A percentile compares a stretch with the other conserved stretches of the same genome.
Conservation (phyloP, 2,797 vertebrate genomes). For the Sebastes oblongus region DNA sequence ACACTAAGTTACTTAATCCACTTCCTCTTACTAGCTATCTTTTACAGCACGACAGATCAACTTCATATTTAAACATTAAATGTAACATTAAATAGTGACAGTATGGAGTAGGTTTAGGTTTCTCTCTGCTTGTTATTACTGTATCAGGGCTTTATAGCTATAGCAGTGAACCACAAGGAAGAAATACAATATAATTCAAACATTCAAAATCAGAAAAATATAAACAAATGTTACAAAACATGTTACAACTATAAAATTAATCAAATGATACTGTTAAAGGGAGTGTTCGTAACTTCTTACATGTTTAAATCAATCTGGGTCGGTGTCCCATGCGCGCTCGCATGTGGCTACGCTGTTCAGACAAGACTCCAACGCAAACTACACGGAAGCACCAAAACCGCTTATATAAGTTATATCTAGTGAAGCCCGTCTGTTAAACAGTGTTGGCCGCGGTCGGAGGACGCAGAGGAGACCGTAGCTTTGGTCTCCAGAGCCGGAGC, state of each 20-base stretch:
- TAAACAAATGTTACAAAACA: neutral
- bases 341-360: too few species aligned
- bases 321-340: too few species aligned
- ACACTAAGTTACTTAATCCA: neutral
- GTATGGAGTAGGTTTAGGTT: neutral
- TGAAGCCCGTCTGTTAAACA: too few species aligned
- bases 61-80: neutral
- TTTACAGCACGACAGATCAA: too few species aligned
- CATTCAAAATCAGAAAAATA: neutral
- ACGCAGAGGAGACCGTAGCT: too few species aligned
- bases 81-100: neutral
- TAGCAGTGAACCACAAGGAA: neutral
- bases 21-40: neutral
- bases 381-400: too few species aligned
- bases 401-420: too few species aligned
- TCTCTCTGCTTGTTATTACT: neutral
- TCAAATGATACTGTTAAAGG: neutral
- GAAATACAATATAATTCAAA: neutral
- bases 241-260: neutral
- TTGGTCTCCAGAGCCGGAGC: too few species aligned
- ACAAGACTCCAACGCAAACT: too few species aligned
- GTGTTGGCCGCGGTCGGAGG: too few species aligned
- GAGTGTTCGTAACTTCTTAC: too few species aligned
- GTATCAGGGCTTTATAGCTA: neutral
- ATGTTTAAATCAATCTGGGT: too few species aligned